phyloP scores from a whole-genome alignment of 2,888 invertebrate species.

The Drosophila multiciliata region DNA sequence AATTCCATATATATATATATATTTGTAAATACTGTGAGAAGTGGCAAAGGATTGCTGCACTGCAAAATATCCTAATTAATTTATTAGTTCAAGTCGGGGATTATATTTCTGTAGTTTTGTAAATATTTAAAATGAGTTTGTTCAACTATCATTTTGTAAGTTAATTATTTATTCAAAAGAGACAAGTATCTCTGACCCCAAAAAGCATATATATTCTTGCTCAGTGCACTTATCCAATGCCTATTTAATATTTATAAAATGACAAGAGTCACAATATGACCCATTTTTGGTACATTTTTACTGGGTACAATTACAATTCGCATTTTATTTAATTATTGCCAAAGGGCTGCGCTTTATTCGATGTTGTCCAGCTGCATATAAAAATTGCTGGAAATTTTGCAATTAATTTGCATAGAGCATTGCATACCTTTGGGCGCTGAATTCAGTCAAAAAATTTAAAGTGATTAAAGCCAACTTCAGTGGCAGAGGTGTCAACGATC shows the following conservation, averaged over 20 bases:
- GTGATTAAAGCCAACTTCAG: constrained; percentile 24
- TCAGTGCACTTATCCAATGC: neutral
- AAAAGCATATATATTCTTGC: neutral
- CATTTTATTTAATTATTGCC: constrained; percentile 76
- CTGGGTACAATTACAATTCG: constrained; percentile 36
- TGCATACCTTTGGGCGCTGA: constrained; percentile 34
- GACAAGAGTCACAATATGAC: neutral
- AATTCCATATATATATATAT: constrained; percentile 6
- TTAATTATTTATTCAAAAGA: neutral
- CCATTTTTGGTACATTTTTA: neutral
- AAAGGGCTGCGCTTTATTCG: constrained; percentile 45
- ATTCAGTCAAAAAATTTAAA: constrained; percentile 15
- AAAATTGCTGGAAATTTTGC: constrained; percentile 18
- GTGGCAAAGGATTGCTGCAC: neutral
- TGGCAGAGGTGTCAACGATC: constrained; percentile 50
- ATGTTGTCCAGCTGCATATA: constrained; percentile 37
- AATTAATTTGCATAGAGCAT: constrained; percentile 52
- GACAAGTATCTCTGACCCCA: neutral
- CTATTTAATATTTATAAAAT: neutral
- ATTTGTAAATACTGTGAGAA: neutral
- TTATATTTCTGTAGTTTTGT: neutral
- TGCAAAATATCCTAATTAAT: constrained; percentile 8
- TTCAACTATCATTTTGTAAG: neutral
- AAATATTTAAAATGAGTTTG: neutral
- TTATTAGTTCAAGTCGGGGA: neutral